Base-by-base conservation (phyloP, 1,140 invertebrate species). In the Dreissena rostriformis region DNA sequence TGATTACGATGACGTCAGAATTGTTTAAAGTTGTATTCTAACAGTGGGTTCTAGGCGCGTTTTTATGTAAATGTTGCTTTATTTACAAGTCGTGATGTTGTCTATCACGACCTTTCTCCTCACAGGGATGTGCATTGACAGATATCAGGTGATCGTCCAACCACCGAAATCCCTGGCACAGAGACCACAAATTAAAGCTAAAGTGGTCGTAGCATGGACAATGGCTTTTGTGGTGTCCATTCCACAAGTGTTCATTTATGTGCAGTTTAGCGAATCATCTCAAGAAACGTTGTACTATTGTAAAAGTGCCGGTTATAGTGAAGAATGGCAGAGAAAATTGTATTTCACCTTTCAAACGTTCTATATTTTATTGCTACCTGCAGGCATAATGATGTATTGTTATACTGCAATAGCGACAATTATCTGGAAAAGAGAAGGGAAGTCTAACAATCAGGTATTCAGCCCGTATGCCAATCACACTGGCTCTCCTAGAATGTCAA, bases 221-320 rank as follows among this genome's bases (percentile, higher is more conserved):
- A 86, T 92, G 39, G 94, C 94, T 24, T 92, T 94, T 70, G 72
- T 94, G 8, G 91, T 94, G 65, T 93, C 94, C 14, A 82, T 93
- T 22, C 94, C 94, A 0, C 93, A 94, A 65, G 86, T 94, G 1
- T 93, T 94, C 77, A 94, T 94, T 66, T 95, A 94, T 79, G 89
- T 90, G 29, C 87, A 92, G 86, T 72, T 55, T 61, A 65, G 87
- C 85, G 71, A 89, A 88, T n/a, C 88, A 91, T 67, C 88, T 87
- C n/a, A 86, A 70, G 51, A 82, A 53, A 51, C 87, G 57, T 76
- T 86, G 88, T 86, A 86, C 82, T 75, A 82, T 55, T 94, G 94
- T 78, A 78, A 88, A 72, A 94, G 93, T 83, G 78, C 87, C 17
- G 94, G 94, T 24, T 94, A 94, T 85, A 94, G 92, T 19, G 91